Base-by-base conservation (phyloP, 2,888 invertebrate genomes). In the Eremobia ochroleuca region DNA sequence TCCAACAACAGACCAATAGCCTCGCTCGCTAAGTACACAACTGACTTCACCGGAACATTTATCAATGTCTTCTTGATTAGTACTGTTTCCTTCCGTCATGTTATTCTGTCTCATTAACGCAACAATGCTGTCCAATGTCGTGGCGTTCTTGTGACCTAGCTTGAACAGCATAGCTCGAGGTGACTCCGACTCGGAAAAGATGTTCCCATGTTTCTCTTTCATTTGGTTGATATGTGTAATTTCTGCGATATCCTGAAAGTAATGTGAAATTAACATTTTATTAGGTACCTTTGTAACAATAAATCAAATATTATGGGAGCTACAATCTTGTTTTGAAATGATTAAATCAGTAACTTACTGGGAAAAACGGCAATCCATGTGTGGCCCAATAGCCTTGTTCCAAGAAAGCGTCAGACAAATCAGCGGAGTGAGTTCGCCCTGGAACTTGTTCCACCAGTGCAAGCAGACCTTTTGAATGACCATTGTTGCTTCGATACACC, bases 371-470 rank as follows among this genome's bases (percentile, higher is more conserved):
- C 65, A 97, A 90, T 66, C 97, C 97, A 92, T 98, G 98, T 69
- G 98, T 98, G 52, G 98, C 98, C 97, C 98, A 98, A 95, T 97
- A 98, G 46, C 97, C 97, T 81, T 97, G 97, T 31, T 97, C 94
- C 4, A 97, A 91, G 66, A 99, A 97, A 0, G 97, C 94, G 61
- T 97, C 96, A 0, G 98, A 98, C 73, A 98, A 95, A 92, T 99
- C 98, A n/a, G 97, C 97, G 6, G 97, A 97, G 82, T 97, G 97
- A 0, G 97, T 97, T n/a, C 97, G 93, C 0, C 97, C 97, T 0
- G 98, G 98, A 49, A 98, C 95, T 90, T 99, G 99, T 93, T 99
- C 99, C 4, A 98, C 95, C 61, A 99, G 97, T 97, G 98, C 98
- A 15, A 97, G 93, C 71, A 97, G 91, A 0, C 97, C 97, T 77